A percentile compares a stretch with the other conserved stretches of the same genome.
phyloP scores from a whole-genome alignment of 2,113 vertebrate genomes.

The Bettongia penicillata region DNA sequence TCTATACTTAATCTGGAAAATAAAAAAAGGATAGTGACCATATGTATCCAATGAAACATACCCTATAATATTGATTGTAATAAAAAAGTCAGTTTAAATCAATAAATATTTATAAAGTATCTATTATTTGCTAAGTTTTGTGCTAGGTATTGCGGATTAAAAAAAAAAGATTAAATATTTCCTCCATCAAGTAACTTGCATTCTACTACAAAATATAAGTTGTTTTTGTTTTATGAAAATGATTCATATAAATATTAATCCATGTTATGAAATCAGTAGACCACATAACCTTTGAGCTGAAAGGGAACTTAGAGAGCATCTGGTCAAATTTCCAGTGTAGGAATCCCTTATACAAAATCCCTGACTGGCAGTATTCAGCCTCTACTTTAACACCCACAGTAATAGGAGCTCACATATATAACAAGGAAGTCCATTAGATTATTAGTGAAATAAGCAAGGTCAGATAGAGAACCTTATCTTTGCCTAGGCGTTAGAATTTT shows the following conservation, averaged over 20 bases:
- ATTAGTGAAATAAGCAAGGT: neutral
- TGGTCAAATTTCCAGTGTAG: neutral
- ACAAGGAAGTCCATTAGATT: neutral
- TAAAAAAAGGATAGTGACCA: neutral
- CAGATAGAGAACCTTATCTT: no score
- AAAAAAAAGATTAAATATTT: neutral
- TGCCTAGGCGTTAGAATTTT: no score
- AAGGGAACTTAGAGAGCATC: neutral
- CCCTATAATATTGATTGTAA: neutral
- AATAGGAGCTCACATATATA: neutral
- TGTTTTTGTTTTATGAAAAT: neutral
- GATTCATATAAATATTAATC: neutral
- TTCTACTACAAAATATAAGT: neutral
- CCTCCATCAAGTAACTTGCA: neutral
- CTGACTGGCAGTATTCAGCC: neutral
- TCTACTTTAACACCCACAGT: neutral
- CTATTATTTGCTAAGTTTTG: neutral
- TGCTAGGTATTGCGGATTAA: neutral
- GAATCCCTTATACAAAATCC: no score
- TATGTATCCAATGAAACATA: neutral
- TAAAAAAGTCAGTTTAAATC: neutral
- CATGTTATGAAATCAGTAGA: neutral
- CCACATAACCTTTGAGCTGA: neutral
- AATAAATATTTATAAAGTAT: neutral
- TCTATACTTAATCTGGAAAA: neutral